These are phyloP conservation scores for Lacerta agilis DNA, from an alignment of 2,797 vertebrate species.

Conservation along the genomic window DNA sequence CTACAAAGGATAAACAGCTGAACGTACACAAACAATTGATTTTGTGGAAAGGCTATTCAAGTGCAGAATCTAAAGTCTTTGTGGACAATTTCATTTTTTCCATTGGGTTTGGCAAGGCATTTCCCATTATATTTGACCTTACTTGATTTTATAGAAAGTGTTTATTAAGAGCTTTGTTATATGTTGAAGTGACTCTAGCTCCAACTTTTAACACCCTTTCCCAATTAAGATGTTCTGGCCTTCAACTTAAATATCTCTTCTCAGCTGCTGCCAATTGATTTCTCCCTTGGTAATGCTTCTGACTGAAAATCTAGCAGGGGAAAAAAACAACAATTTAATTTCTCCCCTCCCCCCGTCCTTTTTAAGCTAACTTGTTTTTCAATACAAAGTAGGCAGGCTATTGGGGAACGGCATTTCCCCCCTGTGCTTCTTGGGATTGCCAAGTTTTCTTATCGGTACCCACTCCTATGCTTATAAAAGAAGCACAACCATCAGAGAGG, in stretches of 20 bases:
- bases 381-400: not conserved
- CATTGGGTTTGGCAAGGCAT: not conserved
- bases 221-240: constrained; percentile 59
- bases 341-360: not conserved
- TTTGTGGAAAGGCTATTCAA: not conserved
- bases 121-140: constrained; percentile 29
- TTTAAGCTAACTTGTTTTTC: constrained; percentile 16
- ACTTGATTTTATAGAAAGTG: constrained; percentile 9
- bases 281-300: constrained; percentile 26
- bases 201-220: constrained; percentile 59
- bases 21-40: not conserved
- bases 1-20: not conserved
- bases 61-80: constrained; percentile 36
- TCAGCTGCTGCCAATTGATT: constrained; percentile 30
- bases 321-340: not conserved
- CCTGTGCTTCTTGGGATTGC: not conserved
- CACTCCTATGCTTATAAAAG: not conserved
- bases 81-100: not conserved
- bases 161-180: constrained; percentile 42
- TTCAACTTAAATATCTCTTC: constrained; percentile 54
- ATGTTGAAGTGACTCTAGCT: constrained; percentile 57
- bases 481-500: no score
- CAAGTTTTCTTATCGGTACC: not conserved
- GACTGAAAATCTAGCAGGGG: constrained; percentile 13
- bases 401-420: not conserved